These are phyloP conservation scores for Zenarchopterus dispar DNA, from an alignment of 2,797 vertebrate species.

Conservation along the genomic window DNA sequence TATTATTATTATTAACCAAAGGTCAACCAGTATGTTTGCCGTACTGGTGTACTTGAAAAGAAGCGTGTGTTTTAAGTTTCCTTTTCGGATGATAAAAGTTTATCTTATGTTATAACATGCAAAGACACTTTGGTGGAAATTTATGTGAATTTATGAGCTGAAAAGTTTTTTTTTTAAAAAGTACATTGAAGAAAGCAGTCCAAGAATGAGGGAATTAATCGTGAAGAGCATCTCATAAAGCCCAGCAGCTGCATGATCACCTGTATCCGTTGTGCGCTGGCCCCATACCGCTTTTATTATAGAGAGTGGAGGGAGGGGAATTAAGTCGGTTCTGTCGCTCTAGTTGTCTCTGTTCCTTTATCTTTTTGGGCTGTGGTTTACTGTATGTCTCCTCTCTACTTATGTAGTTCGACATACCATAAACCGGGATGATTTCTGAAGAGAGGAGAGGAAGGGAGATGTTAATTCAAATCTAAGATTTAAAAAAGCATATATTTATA, in stretches of 20 bases:
- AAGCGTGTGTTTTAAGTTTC: no score
- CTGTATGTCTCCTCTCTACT: conserved; percentile 92
- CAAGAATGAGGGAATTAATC: not conserved
- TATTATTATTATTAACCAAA: no score
- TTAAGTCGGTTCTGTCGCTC: conserved; percentile 95
- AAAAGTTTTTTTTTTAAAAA: no score
- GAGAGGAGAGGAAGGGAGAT: not conserved
- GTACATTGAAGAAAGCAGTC: not conserved
- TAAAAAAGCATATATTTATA: not conserved
- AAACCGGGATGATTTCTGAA: conserved; percentile 94
- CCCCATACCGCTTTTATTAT: conserved; percentile 85
- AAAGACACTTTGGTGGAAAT: no score
- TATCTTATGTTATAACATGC: no score
- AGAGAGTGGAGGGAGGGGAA: conserved; percentile 91
- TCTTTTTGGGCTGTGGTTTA: conserved; percentile 95
- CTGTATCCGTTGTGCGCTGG: conserved; percentile 91
- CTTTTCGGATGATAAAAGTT: no score
- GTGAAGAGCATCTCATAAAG: not conserved
- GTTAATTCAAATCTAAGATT: not conserved
- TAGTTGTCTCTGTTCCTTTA: conserved; percentile 89
- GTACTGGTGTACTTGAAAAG: no score
- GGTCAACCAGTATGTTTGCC: no score
- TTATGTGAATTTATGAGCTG: no score
- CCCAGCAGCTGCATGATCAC: conserved; percentile 70
- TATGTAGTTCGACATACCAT: conserved; percentile 95